Conservation (phyloP, 2,797 vertebrate genomes). For the Pachyuromys duprasi region DNA sequence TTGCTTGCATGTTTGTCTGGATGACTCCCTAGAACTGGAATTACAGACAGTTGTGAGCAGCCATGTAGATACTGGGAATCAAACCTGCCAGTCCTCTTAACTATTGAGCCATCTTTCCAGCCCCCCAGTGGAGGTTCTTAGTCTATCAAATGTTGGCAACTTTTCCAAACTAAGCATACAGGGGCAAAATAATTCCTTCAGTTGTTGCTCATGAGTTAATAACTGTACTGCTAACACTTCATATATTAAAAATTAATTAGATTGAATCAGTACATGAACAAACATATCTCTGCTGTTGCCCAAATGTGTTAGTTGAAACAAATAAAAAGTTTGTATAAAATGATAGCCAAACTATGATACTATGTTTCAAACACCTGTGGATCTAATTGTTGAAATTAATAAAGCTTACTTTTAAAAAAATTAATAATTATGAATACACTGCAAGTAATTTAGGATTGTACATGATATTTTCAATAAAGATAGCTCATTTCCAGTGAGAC, state of each 20-base stretch:
- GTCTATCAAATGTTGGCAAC: background rate
- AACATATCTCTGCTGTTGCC: background rate
- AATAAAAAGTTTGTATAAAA: constrained; percentile 27
- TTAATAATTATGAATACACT: constrained; percentile 42
- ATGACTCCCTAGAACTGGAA: no score
- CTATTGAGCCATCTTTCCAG: no score
- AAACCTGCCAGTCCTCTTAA: no score
- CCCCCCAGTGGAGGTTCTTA: background rate
- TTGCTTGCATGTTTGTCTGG: no score
- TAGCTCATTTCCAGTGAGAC: constrained; percentile 17
- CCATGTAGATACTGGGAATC: no score
- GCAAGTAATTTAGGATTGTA: background rate
- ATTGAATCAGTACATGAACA: constrained; percentile 1
- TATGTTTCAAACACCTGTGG: background rate
- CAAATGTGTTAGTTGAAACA: constrained; percentile 23
- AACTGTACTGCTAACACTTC: constrained; percentile 2
- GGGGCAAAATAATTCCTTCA: background rate
- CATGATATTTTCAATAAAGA: constrained; percentile 2
- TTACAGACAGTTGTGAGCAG: background rate
- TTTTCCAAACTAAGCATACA: background rate
- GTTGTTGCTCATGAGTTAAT: background rate
- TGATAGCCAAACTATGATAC: background rate
- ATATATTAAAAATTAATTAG: constrained; percentile 28
- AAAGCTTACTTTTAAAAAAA: constrained; percentile 8
- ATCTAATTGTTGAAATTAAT: constrained; percentile 41